Evolutionary conservation across 2,113 vertebrate genomes (phyloP).

Genomic region (Corvus moneduloides): DNA sequence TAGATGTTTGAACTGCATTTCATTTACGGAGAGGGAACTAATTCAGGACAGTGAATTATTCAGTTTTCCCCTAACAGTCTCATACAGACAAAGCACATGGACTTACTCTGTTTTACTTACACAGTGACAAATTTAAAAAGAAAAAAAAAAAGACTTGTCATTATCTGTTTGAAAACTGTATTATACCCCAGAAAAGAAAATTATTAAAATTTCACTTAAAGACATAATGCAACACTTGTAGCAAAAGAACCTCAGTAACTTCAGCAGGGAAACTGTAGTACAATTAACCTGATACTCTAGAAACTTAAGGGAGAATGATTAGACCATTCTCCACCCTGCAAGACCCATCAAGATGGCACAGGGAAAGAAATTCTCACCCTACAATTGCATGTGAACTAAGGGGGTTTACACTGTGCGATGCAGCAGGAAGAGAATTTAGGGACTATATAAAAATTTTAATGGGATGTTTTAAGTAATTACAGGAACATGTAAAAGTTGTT

Average conservation of each 20-base stretch:
- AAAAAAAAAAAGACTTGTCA: not conserved
- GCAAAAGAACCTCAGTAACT: not conserved
- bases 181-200: not conserved
- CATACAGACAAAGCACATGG: not conserved
- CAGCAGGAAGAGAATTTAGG: not conserved
- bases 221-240: not conserved
- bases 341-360: not conserved
- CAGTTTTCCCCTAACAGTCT: not conserved
- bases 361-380: not conserved
- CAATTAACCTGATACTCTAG: not conserved
- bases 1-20: not conserved
- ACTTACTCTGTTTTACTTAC: not conserved
- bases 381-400: not conserved
- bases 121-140: not conserved
- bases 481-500: not conserved
- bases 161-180: not conserved
- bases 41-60: not conserved
- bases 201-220: not conserved
- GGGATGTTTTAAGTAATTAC: not conserved
- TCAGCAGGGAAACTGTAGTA: not conserved
- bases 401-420: not conserved
- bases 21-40: not conserved
- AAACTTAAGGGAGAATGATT: fast-evolving
- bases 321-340: not conserved
- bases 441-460: not conserved